Conservation (phyloP, 1,140 invertebrate species). For the Oncopodura yosiiana region DNA sequence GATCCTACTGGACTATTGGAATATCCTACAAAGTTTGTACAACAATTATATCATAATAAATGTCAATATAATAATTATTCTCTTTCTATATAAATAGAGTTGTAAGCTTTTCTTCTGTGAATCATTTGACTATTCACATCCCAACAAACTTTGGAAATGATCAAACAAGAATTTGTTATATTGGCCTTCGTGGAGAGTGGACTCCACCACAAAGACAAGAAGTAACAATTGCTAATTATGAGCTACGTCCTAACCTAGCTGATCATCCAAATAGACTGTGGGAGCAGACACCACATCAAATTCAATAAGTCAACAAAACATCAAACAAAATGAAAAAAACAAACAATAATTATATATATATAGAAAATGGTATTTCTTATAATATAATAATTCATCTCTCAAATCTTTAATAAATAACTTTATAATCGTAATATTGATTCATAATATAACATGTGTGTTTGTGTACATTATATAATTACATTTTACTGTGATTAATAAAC, state of each 20-base stretch:
- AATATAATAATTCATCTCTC: no score
- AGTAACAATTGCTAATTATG: slow-evolving; percentile 82
- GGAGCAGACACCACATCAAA: slow-evolving; percentile 49
- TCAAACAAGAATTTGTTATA: slow-evolving; percentile 78
- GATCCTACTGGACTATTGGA: slow-evolving; percentile 71
- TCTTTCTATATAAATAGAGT: slow-evolving; percentile 64
- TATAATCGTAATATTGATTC: no score
- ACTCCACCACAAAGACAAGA: slow-evolving; percentile 70
- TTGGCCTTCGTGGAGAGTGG: slow-evolving; percentile 89
- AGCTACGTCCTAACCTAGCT: slow-evolving; percentile 66
- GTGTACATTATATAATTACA: no score
- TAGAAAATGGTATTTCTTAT: no score
- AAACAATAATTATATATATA: no score
- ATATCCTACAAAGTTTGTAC: slow-evolving; percentile 80
- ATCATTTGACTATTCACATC: slow-evolving; percentile 81
- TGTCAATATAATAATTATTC: slow-evolving; percentile 26
- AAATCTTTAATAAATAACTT: no score
- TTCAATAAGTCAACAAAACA: slow-evolving; percentile 52
- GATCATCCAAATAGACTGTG: slow-evolving; percentile 67
- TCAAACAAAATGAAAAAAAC: no score
- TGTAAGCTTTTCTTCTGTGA: slow-evolving; percentile 78
- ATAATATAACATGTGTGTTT: no score
- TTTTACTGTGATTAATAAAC: no score
- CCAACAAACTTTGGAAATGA: slow-evolving; percentile 76
- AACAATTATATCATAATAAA: background rate